phyloP scores from a whole-genome alignment of 1,140 invertebrate genomes.

The Drosophila cardini region DNA sequence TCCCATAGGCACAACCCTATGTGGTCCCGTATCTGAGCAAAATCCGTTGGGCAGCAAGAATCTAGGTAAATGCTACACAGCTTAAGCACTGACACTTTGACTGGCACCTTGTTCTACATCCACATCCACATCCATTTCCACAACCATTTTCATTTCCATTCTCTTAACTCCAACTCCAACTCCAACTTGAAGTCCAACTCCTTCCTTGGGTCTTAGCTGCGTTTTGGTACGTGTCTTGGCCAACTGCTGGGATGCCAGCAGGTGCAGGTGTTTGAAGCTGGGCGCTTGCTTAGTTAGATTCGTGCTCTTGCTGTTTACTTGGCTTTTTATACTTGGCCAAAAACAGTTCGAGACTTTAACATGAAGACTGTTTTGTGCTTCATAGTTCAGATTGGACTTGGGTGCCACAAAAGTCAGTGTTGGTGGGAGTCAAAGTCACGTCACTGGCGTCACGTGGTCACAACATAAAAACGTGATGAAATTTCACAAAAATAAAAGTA shows the following conservation, averaged over 20 bases:
- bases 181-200: not conserved
- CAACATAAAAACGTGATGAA: constrained; percentile 85
- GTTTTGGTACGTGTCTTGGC: constrained; percentile 62
- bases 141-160: not conserved
- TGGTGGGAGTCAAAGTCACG: constrained; percentile 41
- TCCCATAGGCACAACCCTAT: constrained; percentile 65
- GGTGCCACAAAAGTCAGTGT: constrained; percentile 24
- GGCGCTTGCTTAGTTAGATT: constrained; percentile 26
- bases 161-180: not conserved
- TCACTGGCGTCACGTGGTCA: constrained; percentile 84
- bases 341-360: constrained; percentile 24
- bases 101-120: constrained; percentile 69
- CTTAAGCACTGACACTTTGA: constrained; percentile 80
- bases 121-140: constrained; percentile 46
- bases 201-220: constrained; percentile 8
- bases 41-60: constrained; percentile 53
- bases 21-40: constrained; percentile 32
- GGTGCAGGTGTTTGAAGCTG: constrained; percentile 59
- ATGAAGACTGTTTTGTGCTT: constrained; percentile 29
- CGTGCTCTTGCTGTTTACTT: not conserved
- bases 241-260: constrained; percentile 67
- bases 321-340: constrained; percentile 27
- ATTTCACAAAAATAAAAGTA: constrained; percentile 84
- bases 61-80: constrained; percentile 74
- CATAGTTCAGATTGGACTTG: constrained; percentile 38